Conservation (phyloP, 92 coral and sea anemone species). For the Micromussa lordhowensis region DNA sequence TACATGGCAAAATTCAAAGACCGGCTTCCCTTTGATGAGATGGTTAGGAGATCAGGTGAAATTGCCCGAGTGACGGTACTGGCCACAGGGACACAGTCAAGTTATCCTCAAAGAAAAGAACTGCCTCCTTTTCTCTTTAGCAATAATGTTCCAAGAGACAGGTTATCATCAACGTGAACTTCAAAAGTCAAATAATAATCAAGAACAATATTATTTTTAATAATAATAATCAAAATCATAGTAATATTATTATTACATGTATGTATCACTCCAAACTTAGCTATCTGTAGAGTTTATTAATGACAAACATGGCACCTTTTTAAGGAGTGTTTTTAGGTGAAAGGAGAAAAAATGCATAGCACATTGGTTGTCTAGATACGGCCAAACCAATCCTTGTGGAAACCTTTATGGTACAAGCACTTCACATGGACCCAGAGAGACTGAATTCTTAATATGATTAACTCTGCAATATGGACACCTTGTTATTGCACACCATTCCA, state of each 20-base stretch:
- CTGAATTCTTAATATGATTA: no score
- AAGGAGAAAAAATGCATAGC: neutral
- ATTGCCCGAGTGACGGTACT: slow-evolving; percentile 90
- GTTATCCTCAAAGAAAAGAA: slow-evolving; percentile 83
- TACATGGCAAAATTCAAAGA: slow-evolving; percentile 90
- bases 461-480: no score
- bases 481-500: no score
- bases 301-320: neutral
- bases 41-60: slow-evolving; percentile 93
- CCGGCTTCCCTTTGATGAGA: slow-evolving; percentile 87
- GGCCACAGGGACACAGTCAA: slow-evolving; percentile 91
- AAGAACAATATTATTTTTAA: neutral
- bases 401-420: no score
- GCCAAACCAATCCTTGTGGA: neutral
- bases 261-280: neutral
- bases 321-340: neutral
- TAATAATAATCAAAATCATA: neutral
- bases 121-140: slow-evolving; percentile 87
- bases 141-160: slow-evolving; percentile 38
- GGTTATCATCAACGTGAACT: slow-evolving; percentile 5
- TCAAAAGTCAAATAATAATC: no score
- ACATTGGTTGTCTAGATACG: neutral
- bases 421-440: no score
- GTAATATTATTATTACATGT: neutral
- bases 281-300: neutral